Base-by-base conservation (phyloP, 2,888 invertebrate species). In the Alcis repandata region DNA sequence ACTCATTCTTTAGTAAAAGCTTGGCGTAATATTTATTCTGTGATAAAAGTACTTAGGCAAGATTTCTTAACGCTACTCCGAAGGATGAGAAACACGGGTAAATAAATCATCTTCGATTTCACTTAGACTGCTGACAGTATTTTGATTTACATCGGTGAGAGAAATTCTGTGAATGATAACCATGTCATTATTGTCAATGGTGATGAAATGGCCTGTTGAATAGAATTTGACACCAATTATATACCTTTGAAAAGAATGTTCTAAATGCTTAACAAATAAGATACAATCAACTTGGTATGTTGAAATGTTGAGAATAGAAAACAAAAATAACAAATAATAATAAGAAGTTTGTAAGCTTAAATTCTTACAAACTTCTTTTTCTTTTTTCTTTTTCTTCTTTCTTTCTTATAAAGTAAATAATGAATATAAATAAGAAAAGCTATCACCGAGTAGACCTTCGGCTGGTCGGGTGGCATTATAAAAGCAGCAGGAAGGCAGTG, bases 101-200 rank as follows among this genome's bases (percentile, higher is more conserved):
- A 65, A 60, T 60, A 65, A 59, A 60, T 64, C 49, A 59, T 46
- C 40, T 3, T 46, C 43, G 65, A 65, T 65, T 65, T 65, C 65
- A 51, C 65, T 65, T 40, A 17, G 15, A 15, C 20, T 17, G 32
- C 11, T 64, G 64, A 60, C 59, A 32, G 22, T 27, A 46, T 59
- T 64, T 59, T 57, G 65, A 65, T 59, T 59, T 51, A 64, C 56
- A 38, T 57, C 57, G 46, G 45, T 17, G n/a, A 49, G 65, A 65
- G 65, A 64, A 59, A 64, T 65, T 57, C 22, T 40, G 20, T 56
- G 36, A 59, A 59, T 54, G 40, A 63, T 53, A 20, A 36, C 52
- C 27, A n/a, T 46, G 48, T 59, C 20, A 53, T 63, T 45, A 58
- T 46, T 54, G 22, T 48, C 49, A 27, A 33, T 9, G 20, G 46